Evolutionary conservation across 2,797 vertebrate genomes (phyloP), one percentile per base, ranked within the genome.

Genomic region (Hylomyscus alleni): DNA sequence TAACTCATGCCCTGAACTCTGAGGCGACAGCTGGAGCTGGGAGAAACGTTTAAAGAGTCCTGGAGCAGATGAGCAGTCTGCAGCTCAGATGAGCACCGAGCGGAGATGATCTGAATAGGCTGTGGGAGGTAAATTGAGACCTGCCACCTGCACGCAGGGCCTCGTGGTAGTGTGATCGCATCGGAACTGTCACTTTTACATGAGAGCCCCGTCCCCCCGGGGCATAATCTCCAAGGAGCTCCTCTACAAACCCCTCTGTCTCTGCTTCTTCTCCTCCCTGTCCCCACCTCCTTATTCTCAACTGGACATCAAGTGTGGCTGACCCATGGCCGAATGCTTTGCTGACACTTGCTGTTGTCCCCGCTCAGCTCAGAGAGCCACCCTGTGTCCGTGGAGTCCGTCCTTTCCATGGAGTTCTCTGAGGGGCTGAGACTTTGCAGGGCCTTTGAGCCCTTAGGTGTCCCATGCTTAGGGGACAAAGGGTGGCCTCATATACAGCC

Each of bases 131-230:
- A 54, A 80, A 56, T 22, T 0, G 47, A 77, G 7, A 40, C 65
- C 40, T 17, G 0, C 0, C 0, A 4, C 6, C 80, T 34, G 40
- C 40, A 44, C 29, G 47, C 14, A 1, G n/a, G 6, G 47, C 7
- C 80, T 12, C 20, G n/a, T 8, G 20, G 15, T 40, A 9, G 4
- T 22, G 47, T 37, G 34, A 15, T 37, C 69, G 47, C 29, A 4
- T 12, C 24, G 12, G 56, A 47, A 37, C 44, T 50, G 50, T 14
- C 44, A 2, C 4, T 44, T 65, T 72, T 60, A 12, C 9, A 40
- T 24, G 80, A 62, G 1, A 67, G 26, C 12, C 7, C 17, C 5
- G 1, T 6, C 3, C 5, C 3, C 5, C 80, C 26, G 29, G 58
- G 12, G 44, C 31, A 11, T 17, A 3, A 19, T 52, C 85, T 50